Conservation (phyloP, 2,888 invertebrate species). For the Cactoblastis cactorum region DNA sequence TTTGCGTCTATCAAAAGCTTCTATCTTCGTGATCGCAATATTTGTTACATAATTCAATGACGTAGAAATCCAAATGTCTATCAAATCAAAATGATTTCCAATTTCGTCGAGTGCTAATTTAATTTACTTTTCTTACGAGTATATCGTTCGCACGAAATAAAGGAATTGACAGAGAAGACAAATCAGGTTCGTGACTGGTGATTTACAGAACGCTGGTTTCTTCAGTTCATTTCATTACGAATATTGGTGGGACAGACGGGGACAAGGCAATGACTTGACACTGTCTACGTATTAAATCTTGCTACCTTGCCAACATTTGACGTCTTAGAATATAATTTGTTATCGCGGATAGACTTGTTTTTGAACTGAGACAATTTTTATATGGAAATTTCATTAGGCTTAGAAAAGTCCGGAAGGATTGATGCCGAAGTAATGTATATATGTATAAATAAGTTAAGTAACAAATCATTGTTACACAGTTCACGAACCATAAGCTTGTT, state of each 20-base stretch:
- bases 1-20: background rate
- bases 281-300: background rate
- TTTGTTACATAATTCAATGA: background rate
- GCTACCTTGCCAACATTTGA: background rate
- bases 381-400: too few relatives aligned
- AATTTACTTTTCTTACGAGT: background rate
- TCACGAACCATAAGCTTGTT: too few relatives aligned
- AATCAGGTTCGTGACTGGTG: background rate
- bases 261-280: conserved; percentile 5
- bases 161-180: background rate
- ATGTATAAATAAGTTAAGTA: too few relatives aligned
- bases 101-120: background rate
- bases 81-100: background rate
- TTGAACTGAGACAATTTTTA: too few relatives aligned
- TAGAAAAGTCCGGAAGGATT: too few relatives aligned
- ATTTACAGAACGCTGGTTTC: background rate
- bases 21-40: too few relatives aligned
- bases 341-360: background rate
- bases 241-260: background rate
- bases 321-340: background rate
- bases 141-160: background rate
- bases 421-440: too few relatives aligned
- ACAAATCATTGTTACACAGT: too few relatives aligned
- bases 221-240: background rate
- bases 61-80: background rate